These are phyloP conservation scores for Limulus polyphemus DNA, from an alignment of 2,888 invertebrate species.

Conservation along the genomic window DNA sequence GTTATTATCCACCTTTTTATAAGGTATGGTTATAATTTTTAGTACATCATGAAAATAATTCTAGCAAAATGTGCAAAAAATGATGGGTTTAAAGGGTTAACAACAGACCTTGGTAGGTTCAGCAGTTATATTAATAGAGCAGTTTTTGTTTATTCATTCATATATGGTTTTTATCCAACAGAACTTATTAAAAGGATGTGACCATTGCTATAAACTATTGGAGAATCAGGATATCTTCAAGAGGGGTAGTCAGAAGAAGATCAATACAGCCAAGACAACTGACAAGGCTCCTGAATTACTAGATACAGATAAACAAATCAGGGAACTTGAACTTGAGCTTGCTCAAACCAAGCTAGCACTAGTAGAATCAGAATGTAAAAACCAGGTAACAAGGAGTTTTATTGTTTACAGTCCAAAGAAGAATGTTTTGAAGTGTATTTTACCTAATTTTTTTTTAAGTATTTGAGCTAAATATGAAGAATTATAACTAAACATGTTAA, in stretches of 20 bases:
- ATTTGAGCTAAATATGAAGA: too few relatives aligned
- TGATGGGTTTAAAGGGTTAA: too few relatives aligned
- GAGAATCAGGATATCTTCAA: conserved; percentile 13
- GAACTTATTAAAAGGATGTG: conserved; percentile 12
- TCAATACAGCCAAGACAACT: not conserved
- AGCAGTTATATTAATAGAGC: not conserved
- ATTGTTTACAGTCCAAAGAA: too few relatives aligned
- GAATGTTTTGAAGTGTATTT: too few relatives aligned
- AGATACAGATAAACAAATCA: conserved; percentile 52
- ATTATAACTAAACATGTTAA: too few relatives aligned
- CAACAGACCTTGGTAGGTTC: too few relatives aligned
- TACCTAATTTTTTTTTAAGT: too few relatives aligned
- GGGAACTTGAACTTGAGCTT: conserved; percentile 85
- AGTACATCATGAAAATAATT: too few relatives aligned
- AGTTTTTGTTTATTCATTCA: not conserved
- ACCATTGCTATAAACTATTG: conserved; percentile 9
- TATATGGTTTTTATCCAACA: too few relatives aligned
- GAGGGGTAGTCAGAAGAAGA: conserved; percentile 1
- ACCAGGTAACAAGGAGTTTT: conserved; percentile 48
- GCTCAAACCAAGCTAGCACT: conserved; percentile 94
- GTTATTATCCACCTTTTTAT: too few relatives aligned
- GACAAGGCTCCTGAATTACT: conserved; percentile 35
- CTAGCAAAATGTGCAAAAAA: too few relatives aligned
- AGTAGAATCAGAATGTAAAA: conserved; percentile 91
- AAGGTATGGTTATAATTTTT: too few relatives aligned